Evolutionary conservation across 2,888 invertebrate species (phyloP), one percentile per base, ranked within the genome.

Genomic region (Drosophila setosimentum): DNA sequence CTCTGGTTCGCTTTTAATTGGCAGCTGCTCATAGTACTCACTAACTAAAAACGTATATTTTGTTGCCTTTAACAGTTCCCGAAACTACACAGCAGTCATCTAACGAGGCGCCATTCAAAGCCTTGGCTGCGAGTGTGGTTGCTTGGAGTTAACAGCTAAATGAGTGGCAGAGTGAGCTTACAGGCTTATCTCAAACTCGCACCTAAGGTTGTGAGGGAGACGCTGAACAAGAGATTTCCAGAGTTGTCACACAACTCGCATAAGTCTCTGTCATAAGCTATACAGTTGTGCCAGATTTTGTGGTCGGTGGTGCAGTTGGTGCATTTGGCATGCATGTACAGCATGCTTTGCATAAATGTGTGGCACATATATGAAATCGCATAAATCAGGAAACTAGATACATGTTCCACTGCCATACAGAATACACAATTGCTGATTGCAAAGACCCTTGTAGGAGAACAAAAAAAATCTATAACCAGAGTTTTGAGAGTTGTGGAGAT

Each of bases 301-400:
- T 67, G 81, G 81, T 61, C 61, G 60, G 50, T 62, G 60, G 40
- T 51, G 59, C 61, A 55, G 63, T 63, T 35, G 53, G 13, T 49
- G 24, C 54, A 45, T 27, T 29, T 63, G 62, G 35, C 57, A 60
- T 64, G 61, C 50, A 61, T 40, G 51, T 78, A 63, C 62, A 59
- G 75, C 78, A 78, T 78, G 78, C 68, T 73, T 72, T 73, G 79
- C 72, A 67, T 54, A 61, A 76, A 65, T 35, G 37, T 72, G 66
- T 68, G 70, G 73, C 71, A 77, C 78, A 72, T 83, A 78, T 82
- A 83, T 76, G 78, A 78, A 83, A 82, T 78, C 82, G 82, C 79
- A 88, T 83, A 87, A 84, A 82, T 86, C 82, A 82, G 84, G 74
- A 78, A 82, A 82, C 76, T 68, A 68, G 59, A 70, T 73, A 73